Base-by-base conservation (phyloP, 2,797 vertebrate species). In the Oryzias dopingdopingensis region DNA sequence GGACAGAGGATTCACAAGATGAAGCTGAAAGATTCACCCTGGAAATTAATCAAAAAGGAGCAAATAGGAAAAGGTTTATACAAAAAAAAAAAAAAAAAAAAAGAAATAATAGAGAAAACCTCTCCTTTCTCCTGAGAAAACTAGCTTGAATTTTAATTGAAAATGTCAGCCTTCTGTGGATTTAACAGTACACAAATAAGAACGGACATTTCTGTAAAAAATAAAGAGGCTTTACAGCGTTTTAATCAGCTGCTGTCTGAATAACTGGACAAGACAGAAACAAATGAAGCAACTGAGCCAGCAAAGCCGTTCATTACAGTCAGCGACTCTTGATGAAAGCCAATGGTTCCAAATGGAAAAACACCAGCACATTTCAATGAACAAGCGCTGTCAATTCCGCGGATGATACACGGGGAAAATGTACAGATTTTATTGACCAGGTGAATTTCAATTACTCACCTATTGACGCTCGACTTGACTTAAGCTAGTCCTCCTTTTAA, bases 391-490 rank as follows among this genome's bases (percentile, higher is more conserved):
- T 37, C 32, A 37, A 37, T 12, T 37, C 32, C 10, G 12, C 10
- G 6, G 8, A 12, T 37, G 2, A 37, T 13, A 7, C 4, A 32
- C 0, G 18, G 26, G 56, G 44, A 3, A 17, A 74, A 56, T 4
- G 0, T n/a, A 6, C 24, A 5, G 23, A 1, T 16, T 59, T 48
- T 42, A 45, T 51, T 48, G 44, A 52, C 17, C 64, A 26, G 48
- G 46, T 47, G 59, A 42, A n/a, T 13, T 47, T 49, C 13, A 62
- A 65, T 59, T 59, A 67, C 80, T 81, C 66, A 90, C 88, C 85
- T 84, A 57, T 67, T 56, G 79, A 72, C 73, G 77, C 65, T 18
- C 63, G 24, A 57, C 70, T 79, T 40, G 60, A 48, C 54, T 74
- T 56, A 49, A 17, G 18, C 72, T 67, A 59, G 62, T 56, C 76